Evolutionary conservation across 2,888 invertebrate genomes (phyloP).

Genomic region (Hemicrepidius hirtus): DNA sequence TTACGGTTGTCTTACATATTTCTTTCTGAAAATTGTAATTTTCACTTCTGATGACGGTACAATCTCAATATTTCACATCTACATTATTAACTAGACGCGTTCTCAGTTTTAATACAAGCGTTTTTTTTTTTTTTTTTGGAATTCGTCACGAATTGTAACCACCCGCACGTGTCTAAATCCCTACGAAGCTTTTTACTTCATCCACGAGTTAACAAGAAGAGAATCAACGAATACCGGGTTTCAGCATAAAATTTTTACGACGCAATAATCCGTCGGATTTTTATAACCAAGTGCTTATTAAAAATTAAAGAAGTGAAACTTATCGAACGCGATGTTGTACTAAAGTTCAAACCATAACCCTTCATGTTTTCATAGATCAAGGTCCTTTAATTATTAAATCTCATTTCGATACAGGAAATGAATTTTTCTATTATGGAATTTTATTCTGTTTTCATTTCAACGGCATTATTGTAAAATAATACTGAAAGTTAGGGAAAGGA

Average conservation of each 20-base stretch:
- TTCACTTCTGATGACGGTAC: background rate
- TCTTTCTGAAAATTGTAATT: background rate
- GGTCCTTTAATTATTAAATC: conserved; percentile 1
- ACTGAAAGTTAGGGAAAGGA: background rate
- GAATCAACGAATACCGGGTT: background rate
- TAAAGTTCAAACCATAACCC: background rate
- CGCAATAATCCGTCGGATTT: conserved; percentile 10
- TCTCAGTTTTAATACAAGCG: too few relatives aligned
- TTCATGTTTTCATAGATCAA: background rate
- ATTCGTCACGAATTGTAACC: too few relatives aligned
- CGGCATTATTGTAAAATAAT: background rate
- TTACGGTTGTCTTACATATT: background rate
- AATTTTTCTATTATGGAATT: conserved; percentile 9
- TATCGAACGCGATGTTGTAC: background rate
- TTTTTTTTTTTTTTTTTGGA: too few relatives aligned
- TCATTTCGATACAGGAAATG: conserved; percentile 2
- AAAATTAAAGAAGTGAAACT: background rate
- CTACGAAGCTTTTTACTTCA: conserved; percentile 11
- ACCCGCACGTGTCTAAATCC: background rate
- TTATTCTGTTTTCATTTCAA: background rate
- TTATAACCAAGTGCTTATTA: conserved; percentile 14
- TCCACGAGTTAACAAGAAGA: background rate
- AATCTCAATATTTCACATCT: too few relatives aligned
- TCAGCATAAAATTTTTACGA: conserved; percentile 13
- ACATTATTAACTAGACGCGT: too few relatives aligned